phyloP scores from a whole-genome alignment of 2,888 invertebrate species.

The Nymphalis c-album region DNA sequence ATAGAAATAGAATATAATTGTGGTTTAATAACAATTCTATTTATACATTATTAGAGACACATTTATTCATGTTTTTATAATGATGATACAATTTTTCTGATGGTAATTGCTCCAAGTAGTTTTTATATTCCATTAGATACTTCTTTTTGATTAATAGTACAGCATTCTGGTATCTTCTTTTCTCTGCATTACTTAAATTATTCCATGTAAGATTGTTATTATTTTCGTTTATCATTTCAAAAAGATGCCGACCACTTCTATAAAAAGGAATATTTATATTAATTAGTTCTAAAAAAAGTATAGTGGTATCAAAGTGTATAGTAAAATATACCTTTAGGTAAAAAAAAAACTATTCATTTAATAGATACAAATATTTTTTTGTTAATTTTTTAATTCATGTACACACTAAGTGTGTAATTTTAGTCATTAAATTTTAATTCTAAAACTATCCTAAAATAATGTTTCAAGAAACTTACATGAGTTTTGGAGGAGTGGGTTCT shows the following conservation, averaged over 20 bases:
- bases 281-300: no score
- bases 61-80: constrained; percentile 49
- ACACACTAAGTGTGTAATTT: neutral
- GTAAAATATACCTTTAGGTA: neutral
- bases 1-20: neutral
- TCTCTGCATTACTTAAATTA: constrained; percentile 48
- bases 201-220: constrained; percentile 47
- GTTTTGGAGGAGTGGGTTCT: constrained; percentile 34
- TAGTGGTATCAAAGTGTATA: no score
- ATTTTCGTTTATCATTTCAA: constrained; percentile 48
- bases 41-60: neutral
- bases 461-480: constrained; percentile 32
- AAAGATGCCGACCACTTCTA: constrained; percentile 62
- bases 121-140: constrained; percentile 60
- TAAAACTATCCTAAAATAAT: no score
- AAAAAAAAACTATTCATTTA: neutral
- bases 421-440: neutral
- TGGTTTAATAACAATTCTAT: no score
- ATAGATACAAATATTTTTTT: no score
- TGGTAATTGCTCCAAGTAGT: constrained; percentile 62
- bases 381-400: neutral
- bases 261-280: neutral
- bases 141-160: constrained; percentile 56
- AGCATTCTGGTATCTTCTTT: constrained; percentile 53
- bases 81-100: constrained; percentile 56